phyloP scores from a whole-genome alignment of 64 coral and sea anemone genomes.

The Stichodactyla helianthus region DNA sequence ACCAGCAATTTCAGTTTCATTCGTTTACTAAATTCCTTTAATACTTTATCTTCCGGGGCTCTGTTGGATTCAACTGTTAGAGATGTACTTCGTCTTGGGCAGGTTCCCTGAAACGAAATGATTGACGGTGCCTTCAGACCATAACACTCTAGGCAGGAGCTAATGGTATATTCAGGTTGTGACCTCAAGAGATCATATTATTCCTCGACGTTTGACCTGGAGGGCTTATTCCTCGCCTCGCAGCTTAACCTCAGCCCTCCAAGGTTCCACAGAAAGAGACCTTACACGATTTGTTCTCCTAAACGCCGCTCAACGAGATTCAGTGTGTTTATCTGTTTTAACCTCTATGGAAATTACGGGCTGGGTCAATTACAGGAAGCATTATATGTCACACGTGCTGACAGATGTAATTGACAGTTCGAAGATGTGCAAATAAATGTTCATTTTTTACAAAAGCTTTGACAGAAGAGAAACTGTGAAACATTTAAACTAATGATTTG shows the following conservation, averaged over 20 bases:
- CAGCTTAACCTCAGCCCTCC: not conserved
- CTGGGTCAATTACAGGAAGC: slow-evolving; percentile 2
- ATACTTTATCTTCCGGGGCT: not conserved
- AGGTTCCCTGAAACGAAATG: not conserved
- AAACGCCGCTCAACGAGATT: too few species aligned
- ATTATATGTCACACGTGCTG: not conserved
- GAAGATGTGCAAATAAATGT: not conserved
- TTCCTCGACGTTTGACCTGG: not conserved
- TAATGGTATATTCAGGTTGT: not conserved
- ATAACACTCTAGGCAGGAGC: not conserved
- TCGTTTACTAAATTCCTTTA: not conserved
- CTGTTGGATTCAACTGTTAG: not conserved
- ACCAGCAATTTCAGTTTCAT: not conserved
- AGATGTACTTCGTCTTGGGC: not conserved
- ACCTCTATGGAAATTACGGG: not conserved
- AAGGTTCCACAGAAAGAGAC: too few species aligned
- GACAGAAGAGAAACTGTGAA: not conserved
- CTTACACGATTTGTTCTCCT: too few species aligned
- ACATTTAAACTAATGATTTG: not conserved
- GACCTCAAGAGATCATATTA: not conserved
- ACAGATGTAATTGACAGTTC: slow-evolving; percentile 12
- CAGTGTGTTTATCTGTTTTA: not conserved
- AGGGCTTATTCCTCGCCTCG: not conserved
- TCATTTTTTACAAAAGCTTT: not conserved
- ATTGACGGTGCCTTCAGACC: not conserved